These are phyloP conservation scores for Cheirogaleus medius DNA, from an alignment of 2,113 vertebrate species.

Conservation along the genomic window DNA sequence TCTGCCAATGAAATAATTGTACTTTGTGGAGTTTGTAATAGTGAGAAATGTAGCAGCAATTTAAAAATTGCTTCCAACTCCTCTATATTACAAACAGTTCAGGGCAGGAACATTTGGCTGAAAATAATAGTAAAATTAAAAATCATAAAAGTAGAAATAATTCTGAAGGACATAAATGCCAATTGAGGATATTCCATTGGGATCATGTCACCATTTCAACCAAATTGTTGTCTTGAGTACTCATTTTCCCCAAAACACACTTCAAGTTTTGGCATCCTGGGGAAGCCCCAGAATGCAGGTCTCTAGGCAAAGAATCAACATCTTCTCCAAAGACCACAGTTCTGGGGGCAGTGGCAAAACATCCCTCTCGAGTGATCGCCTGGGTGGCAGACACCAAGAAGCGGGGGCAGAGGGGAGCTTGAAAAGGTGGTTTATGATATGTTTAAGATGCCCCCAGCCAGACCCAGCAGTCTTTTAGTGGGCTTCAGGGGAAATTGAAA, in stretches of 20 bases:
- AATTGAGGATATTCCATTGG: background rate
- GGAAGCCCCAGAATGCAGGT: background rate
- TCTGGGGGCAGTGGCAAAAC: background rate
- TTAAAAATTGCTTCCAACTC: background rate
- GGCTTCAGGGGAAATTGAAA: background rate
- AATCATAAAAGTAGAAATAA: background rate
- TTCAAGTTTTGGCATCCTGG: background rate
- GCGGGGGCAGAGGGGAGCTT: background rate
- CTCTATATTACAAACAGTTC: background rate
- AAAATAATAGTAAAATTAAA: slow-evolving; percentile 47
- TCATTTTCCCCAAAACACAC: background rate
- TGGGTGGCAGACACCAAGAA: background rate
- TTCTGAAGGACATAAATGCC: background rate
- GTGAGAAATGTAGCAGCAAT: slow-evolving; percentile 1
- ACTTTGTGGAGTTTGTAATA: background rate
- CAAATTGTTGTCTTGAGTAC: background rate
- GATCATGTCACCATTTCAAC: background rate
- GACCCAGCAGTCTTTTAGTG: background rate
- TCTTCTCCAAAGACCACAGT: background rate
- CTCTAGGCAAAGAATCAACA: background rate
- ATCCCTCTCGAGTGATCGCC: background rate
- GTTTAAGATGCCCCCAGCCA: background rate
- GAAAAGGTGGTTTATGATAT: background rate
- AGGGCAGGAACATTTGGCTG: slow-evolving; percentile 29
- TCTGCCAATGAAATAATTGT: background rate